Base-by-base conservation (phyloP, 2,113 vertebrate genomes). In the Noturus placidus region DNA sequence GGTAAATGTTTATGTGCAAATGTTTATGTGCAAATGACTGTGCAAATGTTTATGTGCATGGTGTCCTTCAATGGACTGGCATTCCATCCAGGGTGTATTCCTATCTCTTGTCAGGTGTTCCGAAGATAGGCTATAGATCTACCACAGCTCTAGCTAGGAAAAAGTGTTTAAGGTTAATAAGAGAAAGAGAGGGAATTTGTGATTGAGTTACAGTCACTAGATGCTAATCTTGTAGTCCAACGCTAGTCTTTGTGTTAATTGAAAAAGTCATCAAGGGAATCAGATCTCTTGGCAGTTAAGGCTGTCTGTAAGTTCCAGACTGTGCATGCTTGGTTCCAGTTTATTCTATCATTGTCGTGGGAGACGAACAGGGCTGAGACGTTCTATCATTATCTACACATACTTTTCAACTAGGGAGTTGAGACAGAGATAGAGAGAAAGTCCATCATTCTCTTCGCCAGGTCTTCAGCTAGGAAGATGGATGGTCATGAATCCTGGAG, bases 401-500 rank as follows among this genome's bases (percentile, higher is more conserved):
- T 90, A 90, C 89, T 56, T 91, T 92, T 89, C 90, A 77, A 11
- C 92, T 88, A 90, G 90, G 85, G 84, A 89, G 92, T 52, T 77
- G 11, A 46, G 13, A 7, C 1, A 84, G 17, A 38, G 50, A 6
- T 1, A 6, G 4, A 78, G 76, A 50, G 50, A 78, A 72, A 79
- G 61, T 76, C 22, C 22, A 54, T 89, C 59, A 61, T 69, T 85
- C 83, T 86, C 76, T 77, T 20, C 14, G 67, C 84, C 85, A 92
- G 91, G 90, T 42, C 92, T 92, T 89, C 91, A 85, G 25, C 93
- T 89, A 91, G 92, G 84, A 86, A 90, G 93, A 89, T 92, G 93
- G 93, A 95, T 94, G 93, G 91, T 92, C 94, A 89, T 90, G 88
- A 87, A 78, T 92, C 91, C 87, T 90, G 86, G 88, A 30, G 81